These are phyloP conservation scores for Anguilla obscura DNA, from an alignment of 2,797 vertebrate genomes.

Conservation along the genomic window DNA sequence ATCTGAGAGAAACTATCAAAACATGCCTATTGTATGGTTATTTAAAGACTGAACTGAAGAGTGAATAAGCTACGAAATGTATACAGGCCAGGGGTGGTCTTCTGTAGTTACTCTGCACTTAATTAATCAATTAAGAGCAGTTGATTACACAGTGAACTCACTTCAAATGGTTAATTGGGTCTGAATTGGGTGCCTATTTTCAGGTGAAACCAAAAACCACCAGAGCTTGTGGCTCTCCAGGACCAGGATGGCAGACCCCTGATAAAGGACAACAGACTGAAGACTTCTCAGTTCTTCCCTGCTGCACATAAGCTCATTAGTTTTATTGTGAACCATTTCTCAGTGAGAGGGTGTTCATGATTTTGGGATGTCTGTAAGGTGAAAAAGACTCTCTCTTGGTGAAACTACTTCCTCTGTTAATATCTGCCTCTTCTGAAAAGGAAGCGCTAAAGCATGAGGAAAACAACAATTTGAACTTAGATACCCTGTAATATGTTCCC, in stretches of 20 bases:
- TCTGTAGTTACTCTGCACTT: not conserved
- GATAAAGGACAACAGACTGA: not conserved
- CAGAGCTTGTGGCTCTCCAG: too few relatives aligned
- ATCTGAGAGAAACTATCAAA: not conserved
- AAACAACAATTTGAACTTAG: slow-evolving; percentile 16
- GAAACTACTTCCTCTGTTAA: not conserved
- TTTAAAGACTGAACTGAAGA: too few relatives aligned
- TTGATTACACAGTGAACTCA: not conserved
- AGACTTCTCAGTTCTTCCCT: not conserved
- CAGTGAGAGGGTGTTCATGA: not conserved
- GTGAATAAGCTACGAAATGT: too few relatives aligned
- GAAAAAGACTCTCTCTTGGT: not conserved
- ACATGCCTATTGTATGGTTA: too few relatives aligned
- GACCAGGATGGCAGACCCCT: too few relatives aligned
- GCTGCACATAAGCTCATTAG: not conserved
- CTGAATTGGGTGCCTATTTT: not conserved
- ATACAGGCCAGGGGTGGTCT: not conserved
- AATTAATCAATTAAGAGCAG: too few relatives aligned
- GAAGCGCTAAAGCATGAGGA: not conserved
- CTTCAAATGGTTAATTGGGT: not conserved
- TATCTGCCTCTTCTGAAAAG: slow-evolving; percentile 12
- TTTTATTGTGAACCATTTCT: not conserved
- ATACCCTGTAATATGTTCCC: not conserved
- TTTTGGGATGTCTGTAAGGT: not conserved
- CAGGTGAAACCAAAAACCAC: not conserved